Conservation (phyloP, 2,888 invertebrate species). For the Tetranychus truncatus region DNA sequence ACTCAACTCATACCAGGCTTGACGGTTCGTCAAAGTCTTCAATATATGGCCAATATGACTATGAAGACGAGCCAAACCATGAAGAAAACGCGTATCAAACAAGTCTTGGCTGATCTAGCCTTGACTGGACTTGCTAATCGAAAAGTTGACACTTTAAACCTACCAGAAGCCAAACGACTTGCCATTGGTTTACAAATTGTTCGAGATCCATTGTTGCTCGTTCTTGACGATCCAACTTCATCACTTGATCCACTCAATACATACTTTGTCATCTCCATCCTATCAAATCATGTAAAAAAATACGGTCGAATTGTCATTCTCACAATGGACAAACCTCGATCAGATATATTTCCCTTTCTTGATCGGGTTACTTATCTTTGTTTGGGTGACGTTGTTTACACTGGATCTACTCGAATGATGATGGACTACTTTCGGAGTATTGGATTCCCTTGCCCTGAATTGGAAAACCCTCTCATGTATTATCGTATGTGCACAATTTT, state of each 20-base stretch:
- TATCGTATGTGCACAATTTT: constrained; percentile 49
- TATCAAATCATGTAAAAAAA: constrained; percentile 67
- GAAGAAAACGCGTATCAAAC: constrained; percentile 53
- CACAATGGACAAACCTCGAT: constrained; percentile 78
- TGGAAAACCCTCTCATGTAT: constrained; percentile 95
- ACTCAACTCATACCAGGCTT: constrained; percentile 64
- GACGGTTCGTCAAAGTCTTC: constrained; percentile 54
- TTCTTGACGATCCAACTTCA: constrained; percentile 42
- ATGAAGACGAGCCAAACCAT: constrained; percentile 41
- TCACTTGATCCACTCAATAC: constrained; percentile 85
- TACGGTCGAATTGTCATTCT: constrained; percentile 72
- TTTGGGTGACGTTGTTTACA: constrained; percentile 40
- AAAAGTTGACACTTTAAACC: constrained; percentile 60
- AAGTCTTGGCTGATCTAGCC: constrained; percentile 80
- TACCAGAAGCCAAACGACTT: constrained; percentile 70
- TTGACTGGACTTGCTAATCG: constrained; percentile 64
- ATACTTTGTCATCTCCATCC: constrained; percentile 77
- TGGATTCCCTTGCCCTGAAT: constrained; percentile 74
- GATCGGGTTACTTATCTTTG: constrained; percentile 77
- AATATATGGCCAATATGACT: constrained; percentile 38
- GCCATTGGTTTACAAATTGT: constrained; percentile 80
- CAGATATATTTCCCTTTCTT: constrained; percentile 85
- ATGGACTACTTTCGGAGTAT: constrained; percentile 83
- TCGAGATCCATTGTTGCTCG: constrained; percentile 49
- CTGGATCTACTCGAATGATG: constrained; percentile 71